Base-by-base conservation (phyloP, 2,113 vertebrate species). In the Chaetops frenatus region DNA sequence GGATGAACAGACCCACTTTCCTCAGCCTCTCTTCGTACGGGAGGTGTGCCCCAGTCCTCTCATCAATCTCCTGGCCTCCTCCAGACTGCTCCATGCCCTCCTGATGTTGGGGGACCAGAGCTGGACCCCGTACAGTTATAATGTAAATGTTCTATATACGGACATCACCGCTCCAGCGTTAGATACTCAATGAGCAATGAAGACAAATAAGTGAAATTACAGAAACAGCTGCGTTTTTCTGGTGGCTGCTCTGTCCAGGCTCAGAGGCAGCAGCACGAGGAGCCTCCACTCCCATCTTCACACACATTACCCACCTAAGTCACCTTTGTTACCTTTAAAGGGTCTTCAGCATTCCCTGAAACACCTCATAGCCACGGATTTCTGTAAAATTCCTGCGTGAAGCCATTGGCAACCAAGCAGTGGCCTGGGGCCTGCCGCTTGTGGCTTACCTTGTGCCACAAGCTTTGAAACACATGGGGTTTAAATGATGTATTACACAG, bases 241-340 rank as follows among this genome's bases (percentile, higher is more conserved):
- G 47, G 21, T 24, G 16, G 56, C 56, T 5, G 50, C 71, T 38
- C 29, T 20, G 8, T 10, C 47, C 19, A 24, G 60, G 36, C 31
- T 40, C 45, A 31, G n/a, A 15, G 3, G 21, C 22, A 6, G 22
- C 29, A 36, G 74, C 23, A 2, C 7, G 53, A 45, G 38, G 18
- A 23, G 12, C 20, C 19, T 73, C 31, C 1, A 6, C 12, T 27
- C 8, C 19, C 15, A 3, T 3, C 6, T 1, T 27, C 35, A 10
- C 22, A 4, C 7, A 0, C 1, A 2, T n/a, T 4, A 36, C 12
- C 17, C 4, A 40, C 16, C 17, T 13, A 8, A 7, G 17, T 2
- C 25, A 28, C 38, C 8, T 36, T 18, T 0, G 0, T 33, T 17
- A 15, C 27, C 40, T 14, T 28, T 24, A 4, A 33, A 9, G 10